Conservation (phyloP, 2,888 invertebrate genomes). For the Sarcophaga caerulescens region DNA sequence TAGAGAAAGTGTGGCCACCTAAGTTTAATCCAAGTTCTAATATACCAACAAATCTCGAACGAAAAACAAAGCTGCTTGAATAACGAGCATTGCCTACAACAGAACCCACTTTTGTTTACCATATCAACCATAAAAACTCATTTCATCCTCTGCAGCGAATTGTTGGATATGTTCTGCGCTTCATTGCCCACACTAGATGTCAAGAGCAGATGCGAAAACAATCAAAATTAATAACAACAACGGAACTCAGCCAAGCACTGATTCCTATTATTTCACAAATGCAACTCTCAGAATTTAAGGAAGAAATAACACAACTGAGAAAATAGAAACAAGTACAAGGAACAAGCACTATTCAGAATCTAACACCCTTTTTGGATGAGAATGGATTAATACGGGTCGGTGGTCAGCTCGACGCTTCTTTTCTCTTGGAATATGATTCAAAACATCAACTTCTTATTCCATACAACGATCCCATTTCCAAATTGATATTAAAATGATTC, state of each 20-base stretch:
- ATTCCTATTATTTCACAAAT: constrained; percentile 14
- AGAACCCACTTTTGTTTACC: too few relatives aligned
- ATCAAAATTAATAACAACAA: neutral
- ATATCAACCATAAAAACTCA: too few relatives aligned
- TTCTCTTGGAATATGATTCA: constrained; percentile 51
- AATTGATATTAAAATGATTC: constrained; percentile 3
- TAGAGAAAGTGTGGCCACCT: neutral
- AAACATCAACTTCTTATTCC: constrained; percentile 71
- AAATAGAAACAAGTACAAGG: constrained; percentile 3
- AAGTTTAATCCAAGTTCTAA: neutral
- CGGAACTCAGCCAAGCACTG: neutral
- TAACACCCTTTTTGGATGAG: constrained; percentile 1
- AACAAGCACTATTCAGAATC: neutral
- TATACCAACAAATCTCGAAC: neutral
- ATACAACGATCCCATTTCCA: constrained; percentile 48
- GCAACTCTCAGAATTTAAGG: too few relatives aligned
- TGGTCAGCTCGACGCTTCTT: constrained; percentile 63
- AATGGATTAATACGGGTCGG: constrained; percentile 64
- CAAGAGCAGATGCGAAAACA: constrained; percentile 2
- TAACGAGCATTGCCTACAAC: neutral
- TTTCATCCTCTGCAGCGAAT: too few relatives aligned
- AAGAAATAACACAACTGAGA: neutral
- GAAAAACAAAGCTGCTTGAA: neutral
- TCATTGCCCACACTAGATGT: constrained; percentile 10
- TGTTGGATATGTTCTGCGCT: constrained; percentile 11